Evolutionary conservation across 2,888 invertebrate species (phyloP).

Genomic region (Helleia helle): DNA sequence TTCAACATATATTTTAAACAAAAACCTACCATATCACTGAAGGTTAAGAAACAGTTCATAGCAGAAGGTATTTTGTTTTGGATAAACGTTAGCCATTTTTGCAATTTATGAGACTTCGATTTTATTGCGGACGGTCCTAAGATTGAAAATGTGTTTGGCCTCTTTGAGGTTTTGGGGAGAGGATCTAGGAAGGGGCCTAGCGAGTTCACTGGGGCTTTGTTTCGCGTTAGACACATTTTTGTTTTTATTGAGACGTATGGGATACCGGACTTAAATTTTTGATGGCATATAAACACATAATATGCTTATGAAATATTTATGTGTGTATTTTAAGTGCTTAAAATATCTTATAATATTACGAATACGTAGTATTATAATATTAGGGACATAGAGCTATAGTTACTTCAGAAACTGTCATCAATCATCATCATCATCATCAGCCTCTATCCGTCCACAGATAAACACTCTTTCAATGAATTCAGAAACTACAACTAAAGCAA

Average conservation of each 20-base stretch:
- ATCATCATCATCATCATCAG: too few relatives aligned
- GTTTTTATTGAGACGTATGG: conserved; percentile 21
- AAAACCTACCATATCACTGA: neutral
- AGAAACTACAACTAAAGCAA: too few relatives aligned
- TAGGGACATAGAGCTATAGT: too few relatives aligned
- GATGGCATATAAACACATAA: conserved; percentile 13
- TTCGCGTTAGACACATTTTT: conserved; percentile 27
- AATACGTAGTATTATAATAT: too few relatives aligned
- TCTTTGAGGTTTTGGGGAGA: too few relatives aligned
- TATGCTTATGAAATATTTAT: too few relatives aligned
- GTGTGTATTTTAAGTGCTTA: too few relatives aligned
- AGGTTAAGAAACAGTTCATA: neutral
- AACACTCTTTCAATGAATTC: too few relatives aligned
- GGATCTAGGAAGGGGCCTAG: too few relatives aligned
- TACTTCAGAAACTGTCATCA: too few relatives aligned
- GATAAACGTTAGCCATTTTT: neutral
- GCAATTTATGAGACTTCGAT: neutral
- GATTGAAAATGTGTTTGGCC: neutral
- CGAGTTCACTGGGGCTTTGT: conserved; percentile 28
- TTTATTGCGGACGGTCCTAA: neutral
- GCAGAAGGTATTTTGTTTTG: neutral
- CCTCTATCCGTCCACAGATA: too few relatives aligned
- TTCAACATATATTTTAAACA: neutral
- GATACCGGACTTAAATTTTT: neutral
- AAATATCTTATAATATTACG: too few relatives aligned